A percentile compares a stretch with the other conserved stretches of the same genome.
Evolutionary conservation across 2,888 invertebrate genomes (phyloP).

Genomic region (Euzetes globulus): DNA sequence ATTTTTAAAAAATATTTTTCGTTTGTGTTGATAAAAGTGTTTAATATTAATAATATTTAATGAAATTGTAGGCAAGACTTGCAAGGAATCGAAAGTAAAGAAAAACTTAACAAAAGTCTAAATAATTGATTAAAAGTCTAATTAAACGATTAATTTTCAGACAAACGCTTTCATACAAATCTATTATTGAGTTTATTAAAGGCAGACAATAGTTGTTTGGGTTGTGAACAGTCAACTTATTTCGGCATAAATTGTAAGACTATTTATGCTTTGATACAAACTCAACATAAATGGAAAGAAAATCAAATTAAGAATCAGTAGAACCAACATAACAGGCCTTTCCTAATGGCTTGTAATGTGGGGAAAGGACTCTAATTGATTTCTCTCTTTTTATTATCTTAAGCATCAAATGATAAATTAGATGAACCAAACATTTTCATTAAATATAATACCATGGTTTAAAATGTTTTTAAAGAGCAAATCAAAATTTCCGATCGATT

Average conservation of each 20-base stretch:
- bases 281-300: neutral
- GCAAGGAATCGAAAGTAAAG: neutral
- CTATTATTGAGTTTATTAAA: slow-evolving; percentile 15
- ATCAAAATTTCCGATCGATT: neutral
- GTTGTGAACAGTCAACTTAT: neutral
- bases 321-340: neutral
- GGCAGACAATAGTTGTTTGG: neutral
- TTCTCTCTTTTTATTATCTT: slow-evolving; percentile 12
- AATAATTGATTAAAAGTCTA: neutral
- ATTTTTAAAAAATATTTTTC: neutral
- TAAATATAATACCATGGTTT: no score
- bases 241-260: slow-evolving; percentile 6
- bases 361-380: slow-evolving; percentile 13
- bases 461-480: no score
- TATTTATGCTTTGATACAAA: neutral
- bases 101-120: neutral
- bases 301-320: neutral
- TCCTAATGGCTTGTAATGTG: neutral
- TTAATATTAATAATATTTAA: neutral
- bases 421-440: neutral
- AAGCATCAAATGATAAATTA: slow-evolving; percentile 3
- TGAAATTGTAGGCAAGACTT: neutral
- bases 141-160: slow-evolving; percentile 8
- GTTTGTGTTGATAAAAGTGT: neutral
- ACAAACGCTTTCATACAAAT: slow-evolving; percentile 8